These are phyloP conservation scores for Aphelinus certus DNA, from an alignment of 1,140 invertebrate genomes.

Conservation along the genomic window DNA sequence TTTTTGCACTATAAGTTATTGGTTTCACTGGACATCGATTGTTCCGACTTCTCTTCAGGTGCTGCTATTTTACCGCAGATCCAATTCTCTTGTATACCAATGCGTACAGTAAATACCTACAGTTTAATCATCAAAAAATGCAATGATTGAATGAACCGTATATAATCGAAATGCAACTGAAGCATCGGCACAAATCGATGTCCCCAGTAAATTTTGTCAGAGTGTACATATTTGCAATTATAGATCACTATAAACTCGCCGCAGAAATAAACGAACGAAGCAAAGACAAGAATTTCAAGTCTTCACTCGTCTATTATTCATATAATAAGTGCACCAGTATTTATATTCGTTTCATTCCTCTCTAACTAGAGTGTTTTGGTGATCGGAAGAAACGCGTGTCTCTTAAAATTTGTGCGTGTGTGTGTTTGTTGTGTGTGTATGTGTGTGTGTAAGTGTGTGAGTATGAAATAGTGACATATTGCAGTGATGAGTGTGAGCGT, in stretches of 20 bases:
- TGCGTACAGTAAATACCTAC: too few relatives aligned
- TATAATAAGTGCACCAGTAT: constrained; percentile 36
- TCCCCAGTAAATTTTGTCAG: constrained; percentile 11
- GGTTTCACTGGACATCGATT: constrained; percentile 8
- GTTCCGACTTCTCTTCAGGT: constrained; percentile 5
- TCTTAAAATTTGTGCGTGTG: not conserved
- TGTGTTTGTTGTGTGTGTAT: constrained; percentile 2
- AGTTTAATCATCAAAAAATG: too few relatives aligned
- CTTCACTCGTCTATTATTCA: constrained; percentile 28
- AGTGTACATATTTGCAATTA: constrained; percentile 28
- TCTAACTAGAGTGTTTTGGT: constrained; percentile 28
- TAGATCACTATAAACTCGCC: constrained; percentile 33
- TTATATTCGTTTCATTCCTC: constrained; percentile 28
- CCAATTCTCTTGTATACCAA: too few relatives aligned
- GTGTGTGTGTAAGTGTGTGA: constrained; percentile 15
- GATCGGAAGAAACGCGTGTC: constrained; percentile 7
- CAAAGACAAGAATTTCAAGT: constrained; percentile 22
- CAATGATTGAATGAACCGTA: constrained; percentile 2
- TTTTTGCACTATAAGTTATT: constrained; percentile 26
- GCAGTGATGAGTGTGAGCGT: constrained; percentile 33
- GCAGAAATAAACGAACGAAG: constrained; percentile 24
- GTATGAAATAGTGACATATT: constrained; percentile 27
- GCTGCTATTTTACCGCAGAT: not conserved
- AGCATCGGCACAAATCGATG: not conserved
- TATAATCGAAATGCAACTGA: not conserved